Percentiles rank a stretch among this genome's conserved stretches.
These are phyloP conservation scores for Polylopha cassiicola DNA, from an alignment of 2,888 invertebrate species.

Conservation along the genomic window DNA sequence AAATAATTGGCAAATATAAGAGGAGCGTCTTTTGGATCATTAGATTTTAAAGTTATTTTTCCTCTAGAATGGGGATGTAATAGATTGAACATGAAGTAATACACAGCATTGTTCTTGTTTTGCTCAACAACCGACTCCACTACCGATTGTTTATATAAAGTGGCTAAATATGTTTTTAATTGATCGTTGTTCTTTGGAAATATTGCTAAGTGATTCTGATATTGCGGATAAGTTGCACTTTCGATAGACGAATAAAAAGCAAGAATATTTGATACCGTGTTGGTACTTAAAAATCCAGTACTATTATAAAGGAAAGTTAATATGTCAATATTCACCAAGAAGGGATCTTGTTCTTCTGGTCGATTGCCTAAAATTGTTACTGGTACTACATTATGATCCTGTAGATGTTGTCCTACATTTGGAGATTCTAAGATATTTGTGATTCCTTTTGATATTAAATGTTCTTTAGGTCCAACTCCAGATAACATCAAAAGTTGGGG, in stretches of 20 bases:
- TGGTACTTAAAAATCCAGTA: conserved; percentile 66
- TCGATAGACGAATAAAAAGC: conserved; percentile 72
- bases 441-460: conserved; percentile 47
- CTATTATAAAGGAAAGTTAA: conserved; percentile 68
- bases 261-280: conserved; percentile 78
- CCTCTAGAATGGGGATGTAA: conserved; percentile 75
- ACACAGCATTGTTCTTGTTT: conserved; percentile 41
- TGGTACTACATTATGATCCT: conserved; percentile 67
- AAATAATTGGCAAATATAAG: conserved; percentile 81
- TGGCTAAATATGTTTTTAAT: conserved; percentile 40
- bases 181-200: conserved; percentile 51
- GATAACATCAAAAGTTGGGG: conserved; percentile 63
- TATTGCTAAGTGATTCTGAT: conserved; percentile 37
- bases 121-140: conserved; percentile 34
- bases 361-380: conserved; percentile 46
- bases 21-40: conserved; percentile 77
- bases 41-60: conserved; percentile 70
- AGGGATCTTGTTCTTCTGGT: conserved; percentile 36
- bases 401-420: conserved; percentile 73
- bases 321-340: no score
- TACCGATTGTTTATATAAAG: conserved; percentile 36
- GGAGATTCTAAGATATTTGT: conserved; percentile 50
- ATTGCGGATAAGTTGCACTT: conserved; percentile 45
- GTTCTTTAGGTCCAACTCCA: conserved; percentile 62
- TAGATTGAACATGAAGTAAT: conserved; percentile 49